These are phyloP conservation scores for Manis javanica DNA, from an alignment of 2,797 vertebrate genomes.

Conservation along the genomic window DNA sequence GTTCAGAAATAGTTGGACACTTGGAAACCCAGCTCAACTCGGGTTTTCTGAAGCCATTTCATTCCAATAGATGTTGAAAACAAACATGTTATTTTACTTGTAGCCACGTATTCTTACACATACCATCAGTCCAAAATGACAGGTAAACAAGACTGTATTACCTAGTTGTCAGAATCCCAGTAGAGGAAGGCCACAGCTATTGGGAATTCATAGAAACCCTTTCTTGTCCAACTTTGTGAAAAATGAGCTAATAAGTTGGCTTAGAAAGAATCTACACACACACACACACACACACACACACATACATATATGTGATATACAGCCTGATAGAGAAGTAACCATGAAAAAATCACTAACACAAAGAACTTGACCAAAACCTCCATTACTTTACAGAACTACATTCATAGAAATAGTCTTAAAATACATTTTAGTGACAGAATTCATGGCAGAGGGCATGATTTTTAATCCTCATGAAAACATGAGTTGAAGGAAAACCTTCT, in stretches of 20 bases:
- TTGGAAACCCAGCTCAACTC: neutral
- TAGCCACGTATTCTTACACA: neutral
- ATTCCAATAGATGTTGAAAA: neutral
- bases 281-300: no score
- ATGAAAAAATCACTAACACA: neutral
- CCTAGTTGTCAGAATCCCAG: neutral
- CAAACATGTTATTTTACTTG: neutral
- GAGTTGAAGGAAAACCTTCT: neutral
- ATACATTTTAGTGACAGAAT: neutral
- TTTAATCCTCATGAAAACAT: neutral
- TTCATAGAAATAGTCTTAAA: neutral
- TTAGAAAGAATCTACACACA: neutral
- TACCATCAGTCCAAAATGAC: neutral
- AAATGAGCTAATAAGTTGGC: neutral
- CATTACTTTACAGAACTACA: neutral
- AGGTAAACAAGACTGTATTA: neutral
- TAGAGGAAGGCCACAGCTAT: neutral
- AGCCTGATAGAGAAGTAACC: neutral
- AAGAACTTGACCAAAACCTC: neutral
- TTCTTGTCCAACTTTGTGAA: neutral
- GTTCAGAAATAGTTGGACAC: neutral
- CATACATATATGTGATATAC: neutral
- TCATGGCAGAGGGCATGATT: neutral
- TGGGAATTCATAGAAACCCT: neutral
- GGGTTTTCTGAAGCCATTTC: neutral